phyloP scores from a whole-genome alignment of 2,888 invertebrate species.

The Osmoderma eremita region DNA sequence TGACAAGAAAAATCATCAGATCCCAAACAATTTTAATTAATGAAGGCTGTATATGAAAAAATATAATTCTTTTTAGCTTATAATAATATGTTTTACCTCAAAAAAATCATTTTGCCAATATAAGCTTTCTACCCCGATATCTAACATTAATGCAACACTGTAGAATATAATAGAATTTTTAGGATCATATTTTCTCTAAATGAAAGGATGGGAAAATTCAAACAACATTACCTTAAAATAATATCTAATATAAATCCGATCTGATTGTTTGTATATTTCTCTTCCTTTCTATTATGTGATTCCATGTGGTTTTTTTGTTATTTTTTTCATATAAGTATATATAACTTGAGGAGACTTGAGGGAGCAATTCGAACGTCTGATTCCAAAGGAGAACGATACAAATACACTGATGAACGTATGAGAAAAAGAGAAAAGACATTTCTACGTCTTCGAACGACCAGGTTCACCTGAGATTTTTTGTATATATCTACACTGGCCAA shows the following conservation, averaged over 20 bases:
- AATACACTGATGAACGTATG: constrained; percentile 46
- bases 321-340: constrained; percentile 47
- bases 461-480: constrained; percentile 61
- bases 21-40: too few species aligned
- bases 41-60: too few species aligned
- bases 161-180: constrained; percentile 3
- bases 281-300: constrained; percentile 31
- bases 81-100: background rate
- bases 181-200: constrained; percentile 18
- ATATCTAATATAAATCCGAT: background rate
- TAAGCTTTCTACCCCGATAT: constrained; percentile 10
- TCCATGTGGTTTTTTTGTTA: constrained; percentile 40
- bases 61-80: too few species aligned
- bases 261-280: background rate
- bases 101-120: background rate
- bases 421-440: constrained; percentile 45
- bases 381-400: constrained; percentile 48
- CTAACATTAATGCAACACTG: background rate
- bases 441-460: constrained; percentile 59
- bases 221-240: background rate
- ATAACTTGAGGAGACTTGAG: constrained; percentile 49
- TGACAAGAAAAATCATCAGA: background rate
- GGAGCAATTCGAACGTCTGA: constrained; percentile 53
- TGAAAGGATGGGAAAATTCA: background rate
- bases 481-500: constrained; percentile 61